Conservation (phyloP, 2,113 vertebrate species). For the Muscicapa adusta region DNA sequence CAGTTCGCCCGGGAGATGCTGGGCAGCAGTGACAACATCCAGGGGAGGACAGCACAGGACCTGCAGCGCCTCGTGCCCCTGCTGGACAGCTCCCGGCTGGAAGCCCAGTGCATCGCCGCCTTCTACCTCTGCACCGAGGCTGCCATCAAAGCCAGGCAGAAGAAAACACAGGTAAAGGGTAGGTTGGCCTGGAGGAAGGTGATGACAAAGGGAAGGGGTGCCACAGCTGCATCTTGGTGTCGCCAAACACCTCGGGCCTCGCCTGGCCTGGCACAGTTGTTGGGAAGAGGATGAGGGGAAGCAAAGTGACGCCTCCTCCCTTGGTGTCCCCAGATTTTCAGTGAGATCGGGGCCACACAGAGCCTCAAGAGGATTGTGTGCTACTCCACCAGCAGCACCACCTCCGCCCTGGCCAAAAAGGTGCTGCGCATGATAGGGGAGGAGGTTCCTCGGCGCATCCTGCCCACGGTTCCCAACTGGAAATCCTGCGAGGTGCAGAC, state of each 20-base stretch:
- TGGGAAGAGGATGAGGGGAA: not conserved
- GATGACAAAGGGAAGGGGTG: not conserved
- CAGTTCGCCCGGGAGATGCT: constrained; percentile 82
- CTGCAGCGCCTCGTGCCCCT: constrained; percentile 89
- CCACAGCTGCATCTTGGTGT: not conserved
- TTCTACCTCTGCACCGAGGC: constrained; percentile 94
- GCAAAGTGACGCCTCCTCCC: not conserved
- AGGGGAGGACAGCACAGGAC: constrained; percentile 87
- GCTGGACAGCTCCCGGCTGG: constrained; percentile 88
- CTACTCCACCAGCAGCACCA: constrained; percentile 89
- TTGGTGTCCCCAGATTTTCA: constrained; percentile 82
- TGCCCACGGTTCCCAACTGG: constrained; percentile 91
- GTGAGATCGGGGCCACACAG: constrained; percentile 91
- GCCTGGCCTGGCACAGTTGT: fast-evolving
- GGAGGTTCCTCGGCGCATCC: constrained; percentile 85
- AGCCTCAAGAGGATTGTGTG: constrained; percentile 93
- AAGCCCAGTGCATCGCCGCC: constrained; percentile 93
- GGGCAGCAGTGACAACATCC: constrained; percentile 86
- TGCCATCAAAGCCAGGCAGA: constrained; percentile 90
- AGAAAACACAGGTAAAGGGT: constrained; percentile 88
- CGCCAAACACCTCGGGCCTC: not conserved
- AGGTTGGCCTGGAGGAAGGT: not conserved
- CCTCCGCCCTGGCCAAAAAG: constrained; percentile 84
- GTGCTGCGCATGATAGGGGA: constrained; percentile 86
- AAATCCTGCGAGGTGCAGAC: constrained; percentile 89